phyloP scores from a whole-genome alignment of 2,113 vertebrate species.

The Etheostoma spectabile region DNA sequence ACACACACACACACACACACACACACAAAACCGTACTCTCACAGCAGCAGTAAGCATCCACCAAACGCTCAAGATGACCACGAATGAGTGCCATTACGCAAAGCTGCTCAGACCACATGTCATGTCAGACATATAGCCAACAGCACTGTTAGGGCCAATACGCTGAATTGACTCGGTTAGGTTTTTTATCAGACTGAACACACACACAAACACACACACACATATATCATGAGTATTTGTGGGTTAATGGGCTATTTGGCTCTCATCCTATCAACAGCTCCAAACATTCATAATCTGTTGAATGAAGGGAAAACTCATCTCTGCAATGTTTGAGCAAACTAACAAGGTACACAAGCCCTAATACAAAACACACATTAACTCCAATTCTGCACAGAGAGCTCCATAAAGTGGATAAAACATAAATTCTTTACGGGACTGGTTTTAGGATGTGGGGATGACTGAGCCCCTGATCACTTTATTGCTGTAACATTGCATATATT shows the following conservation, averaged over 20 bases:
- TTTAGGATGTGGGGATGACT: no score
- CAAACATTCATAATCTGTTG: neutral
- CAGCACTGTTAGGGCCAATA: neutral
- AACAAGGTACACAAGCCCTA: neutral
- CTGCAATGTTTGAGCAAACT: neutral
- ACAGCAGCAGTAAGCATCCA: conserved; percentile 39
- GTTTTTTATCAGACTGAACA: neutral
- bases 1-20: conserved; percentile 12
- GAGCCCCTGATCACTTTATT: no score
- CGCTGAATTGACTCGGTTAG: neutral
- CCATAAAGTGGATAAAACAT: no score
- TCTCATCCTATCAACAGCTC: conserved; percentile 19
- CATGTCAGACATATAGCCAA: neutral
- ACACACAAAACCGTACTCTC: conserved; percentile 28
- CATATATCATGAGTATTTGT: neutral
- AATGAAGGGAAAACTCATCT: neutral
- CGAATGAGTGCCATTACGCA: conserved; percentile 63
- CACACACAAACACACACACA: neutral
- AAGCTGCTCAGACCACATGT: conserved; percentile 44
- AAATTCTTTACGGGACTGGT: neutral
- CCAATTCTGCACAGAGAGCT: neutral
- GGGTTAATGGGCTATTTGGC: conserved; percentile 23
- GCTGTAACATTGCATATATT: no score
- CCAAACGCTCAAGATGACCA: conserved; percentile 39
- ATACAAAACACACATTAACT: neutral